Base-by-base conservation (phyloP, 2,888 invertebrate species). In the Agrenia bidenticulata region DNA sequence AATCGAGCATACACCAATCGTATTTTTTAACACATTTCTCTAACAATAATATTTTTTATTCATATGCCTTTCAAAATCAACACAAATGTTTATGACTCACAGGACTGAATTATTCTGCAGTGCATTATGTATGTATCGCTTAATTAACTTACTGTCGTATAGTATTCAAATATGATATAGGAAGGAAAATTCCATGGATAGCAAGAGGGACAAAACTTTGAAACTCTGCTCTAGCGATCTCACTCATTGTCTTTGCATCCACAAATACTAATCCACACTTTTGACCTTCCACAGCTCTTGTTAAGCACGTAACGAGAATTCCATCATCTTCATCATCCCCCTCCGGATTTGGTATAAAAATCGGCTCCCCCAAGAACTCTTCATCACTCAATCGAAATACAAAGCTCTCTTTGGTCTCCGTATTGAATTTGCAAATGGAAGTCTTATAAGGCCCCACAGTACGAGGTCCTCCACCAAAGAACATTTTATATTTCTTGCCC, bases 301-400 rank as follows among this genome's bases (percentile, higher is more conserved):
- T 76, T 7, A 77, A 76, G 32, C 77, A 74, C 13, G 77, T 74
- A 59, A 80, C 72, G 9, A 80, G 64, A n/a, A 79, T 74, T 7
- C 83, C 83, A 67, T 83, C 83, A 72, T 83, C 83, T 19, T 77
- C 78, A 0, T 60, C 73, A 1, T 78, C 78, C 1, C 79, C 79
- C 15, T 78, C 77, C 4, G 83, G 83, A 39, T 78, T 73, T 1
- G 81, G 77, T 1, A 83, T 79, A 73, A 83, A 83, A 55, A 81
- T 77, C 2, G 82, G 80, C 73, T 83, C 83, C 11, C 80, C 79
- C 0, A 80, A 59, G 63, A 71, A 71, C 23, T 68, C 66, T 45
- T 67, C 56, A 24, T 71, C 66, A 26, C 64, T 67, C 26, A 73
- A 63, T 51, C 70, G 63, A 58, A 68, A 73, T 11, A 68, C 37